Base-by-base conservation (phyloP, 2,888 invertebrate species). In the Eubasilissa splendida region DNA sequence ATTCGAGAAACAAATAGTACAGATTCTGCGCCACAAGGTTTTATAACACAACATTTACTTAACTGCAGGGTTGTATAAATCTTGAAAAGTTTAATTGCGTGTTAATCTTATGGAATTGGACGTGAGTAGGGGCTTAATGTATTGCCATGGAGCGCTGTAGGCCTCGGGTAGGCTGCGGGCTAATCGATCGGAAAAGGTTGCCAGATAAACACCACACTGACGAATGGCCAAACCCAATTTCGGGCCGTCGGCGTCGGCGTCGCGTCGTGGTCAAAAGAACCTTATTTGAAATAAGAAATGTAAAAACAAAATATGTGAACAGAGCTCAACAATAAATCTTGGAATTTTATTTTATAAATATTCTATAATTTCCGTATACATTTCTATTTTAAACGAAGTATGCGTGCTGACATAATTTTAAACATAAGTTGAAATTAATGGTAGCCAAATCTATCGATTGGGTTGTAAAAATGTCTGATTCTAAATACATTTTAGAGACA, bases 101-200 rank as follows among this genome's bases (percentile, higher is more conserved):
- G 77, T 59, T 77, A 77, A 77, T 77, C 68, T 63, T 59, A 54
- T 59, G 65, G 66, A 65, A 76, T 76, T 66, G 76, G 60, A 65
- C 65, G 76, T 54, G 65, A 65, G 54, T 66, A 53, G 52, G 71
- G 54, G 54, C 33, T 59, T 74, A 59, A 74, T 74, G 58, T 74
- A 74, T 74, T 42, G 74, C 74, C 59, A 9, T 59, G 11, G 58
- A 70, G 54, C 53, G 53, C 22, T 11, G 70, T 53, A 76, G 76
- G 68, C 63, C 65, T 56, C 65, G 70, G 77, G 68, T 54, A 80
- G 70, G 66, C 58, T 58, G 68, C 14, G 53, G 74, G 60, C 73
- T 73, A 82, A 80, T 82, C 79, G 82, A 82, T 82, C 60, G 82
- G 82, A 82, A 82, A 66, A 66, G 79, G 73, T 70, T 77, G 52